Conservation (phyloP, 35 echinoderm and acorn worm species). For the Patiria miniata region DNA sequence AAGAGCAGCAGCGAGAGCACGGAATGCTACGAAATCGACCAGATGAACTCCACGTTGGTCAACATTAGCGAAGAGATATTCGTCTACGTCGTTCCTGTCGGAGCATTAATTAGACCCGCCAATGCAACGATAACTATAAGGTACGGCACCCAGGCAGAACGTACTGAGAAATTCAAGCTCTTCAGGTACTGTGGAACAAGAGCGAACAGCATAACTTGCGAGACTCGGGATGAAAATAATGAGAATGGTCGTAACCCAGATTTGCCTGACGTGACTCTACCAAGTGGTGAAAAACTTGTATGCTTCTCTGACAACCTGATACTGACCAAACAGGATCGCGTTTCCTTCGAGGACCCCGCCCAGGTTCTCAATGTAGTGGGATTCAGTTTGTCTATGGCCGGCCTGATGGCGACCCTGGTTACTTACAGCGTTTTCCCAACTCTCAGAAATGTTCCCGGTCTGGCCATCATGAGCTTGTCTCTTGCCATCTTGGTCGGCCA, state of each 20-base stretch:
- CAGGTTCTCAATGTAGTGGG: neutral
- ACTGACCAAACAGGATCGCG: neutral
- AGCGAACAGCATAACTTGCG: neutral
- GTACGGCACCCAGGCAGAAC: neutral
- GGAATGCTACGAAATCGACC: neutral
- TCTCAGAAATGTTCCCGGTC: neutral
- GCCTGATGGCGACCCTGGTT: neutral
- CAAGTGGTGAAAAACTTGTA: neutral
- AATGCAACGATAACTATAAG: neutral
- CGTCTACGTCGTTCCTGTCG: neutral
- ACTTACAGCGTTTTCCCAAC: neutral
- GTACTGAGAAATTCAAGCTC: neutral
- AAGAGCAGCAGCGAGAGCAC: neutral
- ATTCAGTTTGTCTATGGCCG: neutral
- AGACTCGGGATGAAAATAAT: neutral
- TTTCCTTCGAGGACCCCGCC: neutral
- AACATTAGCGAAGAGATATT: neutral
- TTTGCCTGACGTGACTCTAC: neutral
- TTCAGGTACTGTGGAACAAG: neutral
- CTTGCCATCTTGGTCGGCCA: neutral
- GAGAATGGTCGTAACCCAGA: neutral
- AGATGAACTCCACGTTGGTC: neutral
- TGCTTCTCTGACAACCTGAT: neutral
- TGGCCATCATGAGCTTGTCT: constrained; percentile 1
- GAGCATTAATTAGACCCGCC: neutral